Percentiles rank a stretch among this genome's conserved stretches.
phyloP scores from a whole-genome alignment of 2,888 invertebrate species.

The Lasioglossum morio region DNA sequence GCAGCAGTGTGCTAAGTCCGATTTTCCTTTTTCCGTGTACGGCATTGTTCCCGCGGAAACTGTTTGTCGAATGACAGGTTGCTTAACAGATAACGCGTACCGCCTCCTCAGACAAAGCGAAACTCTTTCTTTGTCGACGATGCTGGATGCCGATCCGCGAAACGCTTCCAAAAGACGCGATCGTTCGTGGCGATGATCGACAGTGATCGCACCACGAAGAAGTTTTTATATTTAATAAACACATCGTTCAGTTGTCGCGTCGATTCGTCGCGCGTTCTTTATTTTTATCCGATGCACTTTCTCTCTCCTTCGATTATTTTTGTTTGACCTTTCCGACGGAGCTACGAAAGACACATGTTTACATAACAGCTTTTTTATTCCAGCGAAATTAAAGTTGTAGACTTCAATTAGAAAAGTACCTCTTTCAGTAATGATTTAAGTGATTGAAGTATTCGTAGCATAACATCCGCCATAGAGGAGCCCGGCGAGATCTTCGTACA shows the following conservation, averaged over 20 bases:
- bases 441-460: not conserved
- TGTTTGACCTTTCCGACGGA: not conserved
- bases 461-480: not conserved
- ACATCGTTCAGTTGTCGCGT: too few relatives aligned
- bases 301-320: not conserved
- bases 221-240: too few relatives aligned
- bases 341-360: not conserved
- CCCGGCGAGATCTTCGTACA: not conserved
- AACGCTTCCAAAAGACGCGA: not conserved
- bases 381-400: not conserved
- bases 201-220: not conserved
- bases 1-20: not conserved
- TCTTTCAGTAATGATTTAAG: not conserved
- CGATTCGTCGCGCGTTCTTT: not conserved
- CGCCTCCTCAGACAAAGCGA: not conserved
- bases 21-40: not conserved
- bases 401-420: not conserved
- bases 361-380: not conserved
- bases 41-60: conserved; percentile 31
- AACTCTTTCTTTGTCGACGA: not conserved
- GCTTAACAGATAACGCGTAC: not conserved
- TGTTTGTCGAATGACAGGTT: conserved; percentile 25
- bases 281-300: not conserved
- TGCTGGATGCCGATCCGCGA: not conserved
- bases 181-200: not conserved